A percentile compares a stretch with the other conserved stretches of the same genome.
These are phyloP conservation scores for Nemotelus pantherinus DNA, from an alignment of 2,888 invertebrate species.

Conservation along the genomic window DNA sequence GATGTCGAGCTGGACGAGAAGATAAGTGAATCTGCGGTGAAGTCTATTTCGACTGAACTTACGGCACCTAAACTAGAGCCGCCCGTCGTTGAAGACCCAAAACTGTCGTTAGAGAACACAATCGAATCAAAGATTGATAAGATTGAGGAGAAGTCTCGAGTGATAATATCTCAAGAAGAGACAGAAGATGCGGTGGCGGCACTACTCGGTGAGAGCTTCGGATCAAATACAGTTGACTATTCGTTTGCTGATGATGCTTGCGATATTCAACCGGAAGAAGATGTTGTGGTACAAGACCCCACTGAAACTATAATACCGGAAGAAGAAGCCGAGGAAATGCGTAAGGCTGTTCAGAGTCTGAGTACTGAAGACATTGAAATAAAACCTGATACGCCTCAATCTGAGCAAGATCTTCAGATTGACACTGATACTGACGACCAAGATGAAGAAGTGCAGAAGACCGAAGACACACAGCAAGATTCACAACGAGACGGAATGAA, in stretches of 20 bases:
- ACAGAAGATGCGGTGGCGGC: slow-evolving; percentile 93
- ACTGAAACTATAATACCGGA: slow-evolving; percentile 67
- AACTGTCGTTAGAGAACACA: slow-evolving; percentile 62
- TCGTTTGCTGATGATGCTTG: slow-evolving; percentile 62
- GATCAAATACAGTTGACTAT: slow-evolving; percentile 70
- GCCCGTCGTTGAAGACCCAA: slow-evolving; percentile 61
- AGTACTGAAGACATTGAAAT: slow-evolving; percentile 76
- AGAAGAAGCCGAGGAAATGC: slow-evolving; percentile 84
- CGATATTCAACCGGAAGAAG: slow-evolving; percentile 60
- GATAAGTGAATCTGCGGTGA: slow-evolving; percentile 82
- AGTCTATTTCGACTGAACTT: slow-evolving; percentile 76
- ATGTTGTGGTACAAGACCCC: slow-evolving; percentile 66
- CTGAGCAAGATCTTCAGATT: slow-evolving; percentile 84
- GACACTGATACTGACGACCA: slow-evolving; percentile 86
- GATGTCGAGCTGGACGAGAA: slow-evolving; percentile 75
- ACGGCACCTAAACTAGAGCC: slow-evolving; percentile 63
- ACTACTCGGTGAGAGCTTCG: slow-evolving; percentile 85
- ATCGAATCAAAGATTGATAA: slow-evolving; percentile 67
- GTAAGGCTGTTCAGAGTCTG: slow-evolving; percentile 84
- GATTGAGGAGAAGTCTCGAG: slow-evolving; percentile 79
- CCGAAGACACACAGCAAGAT: slow-evolving; percentile 64
- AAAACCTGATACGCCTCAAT: slow-evolving; percentile 86
- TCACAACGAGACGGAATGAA: neutral
- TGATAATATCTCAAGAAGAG: slow-evolving; percentile 89
- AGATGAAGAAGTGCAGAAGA: slow-evolving; percentile 68